These are phyloP conservation scores for Dinoponera quadriceps DNA, from an alignment of 1,140 invertebrate species.

Conservation along the genomic window DNA sequence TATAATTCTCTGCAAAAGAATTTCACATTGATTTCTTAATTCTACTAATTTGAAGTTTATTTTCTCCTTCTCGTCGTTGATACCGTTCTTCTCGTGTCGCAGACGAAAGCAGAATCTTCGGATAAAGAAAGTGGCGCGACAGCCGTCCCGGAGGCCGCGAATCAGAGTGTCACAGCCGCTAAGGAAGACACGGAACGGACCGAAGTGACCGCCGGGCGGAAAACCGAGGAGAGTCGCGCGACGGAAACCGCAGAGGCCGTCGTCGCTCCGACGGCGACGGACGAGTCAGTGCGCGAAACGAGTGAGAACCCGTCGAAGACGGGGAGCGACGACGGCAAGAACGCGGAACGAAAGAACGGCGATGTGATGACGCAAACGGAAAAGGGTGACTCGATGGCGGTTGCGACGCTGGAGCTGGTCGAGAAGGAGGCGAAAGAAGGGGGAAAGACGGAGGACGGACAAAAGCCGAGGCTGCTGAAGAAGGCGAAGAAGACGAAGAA, in stretches of 20 bases:
- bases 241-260: neutral
- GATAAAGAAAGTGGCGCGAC: constrained; percentile 20
- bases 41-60: neutral
- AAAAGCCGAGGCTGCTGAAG: constrained; percentile 70
- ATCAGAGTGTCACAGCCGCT: neutral
- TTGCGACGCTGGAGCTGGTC: neutral
- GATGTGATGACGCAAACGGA: constrained; percentile 26
- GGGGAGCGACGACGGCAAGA: neutral
- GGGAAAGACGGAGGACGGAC: constrained; percentile 58
- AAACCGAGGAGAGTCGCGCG: constrained; percentile 6
- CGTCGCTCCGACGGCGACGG: neutral
- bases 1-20: too few relatives aligned
- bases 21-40: too few relatives aligned
- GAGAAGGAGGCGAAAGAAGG: constrained; percentile 23
- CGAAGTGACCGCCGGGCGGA: neutral
- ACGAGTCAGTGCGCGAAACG: constrained; percentile 2
- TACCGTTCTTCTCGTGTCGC: neutral
- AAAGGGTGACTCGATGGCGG: neutral
- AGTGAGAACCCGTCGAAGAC: constrained; percentile 12
- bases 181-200: neutral
- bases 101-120: constrained; percentile 37
- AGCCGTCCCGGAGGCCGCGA: neutral
- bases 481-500: constrained; percentile 80
- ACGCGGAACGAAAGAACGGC: constrained; percentile 44
- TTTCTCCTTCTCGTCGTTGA: too few relatives aligned